Base-by-base conservation (phyloP, 2,888 invertebrate species). In the Morpho helenor region DNA sequence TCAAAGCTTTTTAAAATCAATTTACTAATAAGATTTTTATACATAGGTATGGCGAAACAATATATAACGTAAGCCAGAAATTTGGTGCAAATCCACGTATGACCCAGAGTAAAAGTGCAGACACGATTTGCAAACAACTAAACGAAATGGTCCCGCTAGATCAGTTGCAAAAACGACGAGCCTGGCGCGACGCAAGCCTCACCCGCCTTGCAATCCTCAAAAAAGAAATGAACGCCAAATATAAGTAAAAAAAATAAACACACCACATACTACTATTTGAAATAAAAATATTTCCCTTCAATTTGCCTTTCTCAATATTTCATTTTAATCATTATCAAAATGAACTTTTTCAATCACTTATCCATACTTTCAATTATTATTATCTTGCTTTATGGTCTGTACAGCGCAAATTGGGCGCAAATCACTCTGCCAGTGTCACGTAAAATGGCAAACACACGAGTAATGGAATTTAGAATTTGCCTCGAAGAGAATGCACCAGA, bases 131-230 rank as follows among this genome's bases (percentile, higher is more conserved):
- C 65, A 85, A 94, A 40, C 95, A 97, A 74, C 80, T 97, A 51
- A 94, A 95, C 70, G 87, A 91, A 7, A 93, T 94, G 82, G 94
- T 95, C 39, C 96, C 97, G 0, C 64, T 96, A 41, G 93, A 96
- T 31, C 92, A 94, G 68, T 82, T 98, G 55, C 93, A 91, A 56
- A 94, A 95, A 60, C 87, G 96, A 63, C 92, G 97, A 39, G 93
- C 92, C 0, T 97, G 97, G 96, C 92, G 98, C 22, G 97, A 98
- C 75, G 92, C 93, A 42, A 96, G 96, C 65, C 91, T 98, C 22
- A 96, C 96, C 0, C 94, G 95, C 60, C 88, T 98, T 8, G 94
- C 97, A 31, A 84, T 95, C 59, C 87, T 98, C 57, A 97, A 97
- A 80, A 94, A 94, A 66, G 93, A 96, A 73, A 91, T 95, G 82